Evolutionary conservation across 2,113 vertebrate genomes (phyloP), one percentile per base, ranked within the genome.

Genomic region (Oncorhynchus masou): DNA sequence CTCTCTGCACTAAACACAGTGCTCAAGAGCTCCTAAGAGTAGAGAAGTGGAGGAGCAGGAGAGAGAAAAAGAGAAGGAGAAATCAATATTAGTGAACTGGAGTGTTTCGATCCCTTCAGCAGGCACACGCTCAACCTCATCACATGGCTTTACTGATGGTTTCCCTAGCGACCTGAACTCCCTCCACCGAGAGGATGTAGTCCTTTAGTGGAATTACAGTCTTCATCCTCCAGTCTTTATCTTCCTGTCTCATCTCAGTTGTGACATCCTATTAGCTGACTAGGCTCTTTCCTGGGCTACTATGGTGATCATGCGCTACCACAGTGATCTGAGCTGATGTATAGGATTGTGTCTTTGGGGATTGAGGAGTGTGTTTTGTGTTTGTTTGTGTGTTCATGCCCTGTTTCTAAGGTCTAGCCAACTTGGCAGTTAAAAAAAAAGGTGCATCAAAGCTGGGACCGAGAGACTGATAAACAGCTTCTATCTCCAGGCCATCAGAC

Each of bases 81-180:
- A 85, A 88, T 90, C 86, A 74, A 83, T 87, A 51, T n/a, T 12
- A 75, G 75, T 80, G 68, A 83, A 80, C 80, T 75, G 68, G 70
- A 80, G 73, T 1, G 15, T 83, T 54, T 87, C 72, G 74, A 88
- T 85, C 78, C 57, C 48, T 20, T 83, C 75, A 57, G 15, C 49
- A 54, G 49, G 49, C 84, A 83, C 79, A 78, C 74, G 79, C 54
- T 74, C 4, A 70, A 39, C 76, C 76, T 68, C 79, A 83, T 78
- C 82, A 73, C 84, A 69, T 34, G 22, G 78, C 79, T 79, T 87
- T 77, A 79, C 66, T 67, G 60, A 81, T 79, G 81, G 82, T 91
- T 88, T 87, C 84, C 73, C 79, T 90, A 85, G 87, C 86, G 79
- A 86, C 82, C 3, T 34, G 45, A 68, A 68, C 74, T 81, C 81